These are phyloP conservation scores for Heliconius hortense DNA, from an alignment of 2,888 invertebrate genomes.

Conservation along the genomic window DNA sequence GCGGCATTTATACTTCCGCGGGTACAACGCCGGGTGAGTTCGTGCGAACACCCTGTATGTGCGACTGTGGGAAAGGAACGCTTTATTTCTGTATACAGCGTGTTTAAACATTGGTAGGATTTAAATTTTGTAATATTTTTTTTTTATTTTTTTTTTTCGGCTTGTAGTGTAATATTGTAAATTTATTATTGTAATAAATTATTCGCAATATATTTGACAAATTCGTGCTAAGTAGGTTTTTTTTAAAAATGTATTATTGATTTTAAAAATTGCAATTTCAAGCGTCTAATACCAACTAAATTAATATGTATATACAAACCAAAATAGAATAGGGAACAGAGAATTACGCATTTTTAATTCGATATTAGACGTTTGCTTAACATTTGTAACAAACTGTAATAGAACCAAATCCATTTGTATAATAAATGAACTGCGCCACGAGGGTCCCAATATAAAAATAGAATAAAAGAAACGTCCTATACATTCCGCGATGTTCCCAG, in stretches of 20 bases:
- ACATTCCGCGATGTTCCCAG: slow-evolving; percentile 41
- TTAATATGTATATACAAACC: too few species aligned
- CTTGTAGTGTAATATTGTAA: not conserved
- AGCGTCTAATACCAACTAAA: too few species aligned
- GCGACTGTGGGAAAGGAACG: slow-evolving; percentile 76
- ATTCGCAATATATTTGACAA: not conserved
- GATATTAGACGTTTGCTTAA: not conserved
- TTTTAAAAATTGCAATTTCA: too few species aligned
- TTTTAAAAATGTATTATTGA: too few species aligned
- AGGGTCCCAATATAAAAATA: not conserved
- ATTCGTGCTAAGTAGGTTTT: not conserved
- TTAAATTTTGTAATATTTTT: not conserved
- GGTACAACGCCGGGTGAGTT: slow-evolving; percentile 72
- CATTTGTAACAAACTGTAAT: not conserved
- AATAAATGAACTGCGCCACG: not conserved
- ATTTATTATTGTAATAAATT: not conserved
- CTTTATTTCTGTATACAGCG: slow-evolving; percentile 64
- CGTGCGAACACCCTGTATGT: slow-evolving; percentile 77
- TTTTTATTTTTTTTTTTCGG: not conserved
- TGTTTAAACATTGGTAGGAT: slow-evolving; percentile 40
- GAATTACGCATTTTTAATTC: not conserved
- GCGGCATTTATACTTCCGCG: slow-evolving; percentile 77
- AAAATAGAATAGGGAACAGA: too few species aligned
- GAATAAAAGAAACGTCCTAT: slow-evolving; percentile 34
- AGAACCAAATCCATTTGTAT: not conserved